These are phyloP conservation scores for Scopus umbretta DNA, from an alignment of 2,113 vertebrate genomes.

Conservation along the genomic window DNA sequence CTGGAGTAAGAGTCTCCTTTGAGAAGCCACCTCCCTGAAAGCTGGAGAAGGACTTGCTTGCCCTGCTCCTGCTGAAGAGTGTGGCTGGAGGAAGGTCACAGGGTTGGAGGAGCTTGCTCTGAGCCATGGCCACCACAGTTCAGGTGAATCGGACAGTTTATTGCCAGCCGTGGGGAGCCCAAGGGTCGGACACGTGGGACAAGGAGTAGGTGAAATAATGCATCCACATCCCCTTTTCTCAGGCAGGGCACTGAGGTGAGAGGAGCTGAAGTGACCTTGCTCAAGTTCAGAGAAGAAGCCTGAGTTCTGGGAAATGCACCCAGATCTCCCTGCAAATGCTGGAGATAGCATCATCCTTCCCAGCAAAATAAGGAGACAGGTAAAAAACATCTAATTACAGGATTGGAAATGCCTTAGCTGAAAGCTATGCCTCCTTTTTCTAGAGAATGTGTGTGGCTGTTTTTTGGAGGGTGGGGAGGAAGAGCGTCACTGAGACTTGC, in stretches of 20 bases:
- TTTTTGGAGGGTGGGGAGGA: background rate
- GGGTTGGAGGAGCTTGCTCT: background rate
- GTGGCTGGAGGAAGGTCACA: background rate
- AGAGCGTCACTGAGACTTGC: background rate
- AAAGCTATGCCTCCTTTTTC: background rate
- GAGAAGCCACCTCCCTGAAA: background rate
- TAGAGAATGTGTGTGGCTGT: background rate
- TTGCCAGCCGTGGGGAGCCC: background rate
- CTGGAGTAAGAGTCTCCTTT: background rate
- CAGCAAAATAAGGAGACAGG: background rate
- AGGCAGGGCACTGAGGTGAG: background rate
- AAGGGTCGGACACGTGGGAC: accelerated
- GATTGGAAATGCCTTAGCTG: background rate
- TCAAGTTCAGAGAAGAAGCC: background rate
- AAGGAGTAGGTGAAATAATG: background rate
- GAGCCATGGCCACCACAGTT: background rate
- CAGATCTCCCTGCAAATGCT: background rate
- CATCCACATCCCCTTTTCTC: background rate
- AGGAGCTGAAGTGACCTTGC: background rate
- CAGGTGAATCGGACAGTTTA: background rate
- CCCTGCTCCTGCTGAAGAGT: background rate
- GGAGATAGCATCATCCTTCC: background rate
- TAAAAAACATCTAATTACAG: background rate
- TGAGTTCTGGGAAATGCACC: background rate
- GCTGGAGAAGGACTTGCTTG: background rate